Conservation (phyloP, 2,113 vertebrate genomes). For the Nanorana parkeri region DNA sequence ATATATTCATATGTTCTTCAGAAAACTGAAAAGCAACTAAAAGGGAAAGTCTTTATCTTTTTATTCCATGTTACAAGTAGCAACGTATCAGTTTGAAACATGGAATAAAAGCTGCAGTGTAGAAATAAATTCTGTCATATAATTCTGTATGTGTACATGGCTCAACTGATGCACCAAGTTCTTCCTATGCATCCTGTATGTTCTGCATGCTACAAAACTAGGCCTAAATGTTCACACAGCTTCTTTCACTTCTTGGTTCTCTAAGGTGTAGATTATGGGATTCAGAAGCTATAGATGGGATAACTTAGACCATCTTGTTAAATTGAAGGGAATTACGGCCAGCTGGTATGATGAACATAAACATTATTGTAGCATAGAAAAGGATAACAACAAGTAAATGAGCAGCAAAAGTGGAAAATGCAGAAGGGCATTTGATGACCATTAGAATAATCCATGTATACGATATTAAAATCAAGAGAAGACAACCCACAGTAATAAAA, state of each 20-base stretch:
- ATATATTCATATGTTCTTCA: neutral
- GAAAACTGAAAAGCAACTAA: neutral
- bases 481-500: slow-evolving; percentile 33
- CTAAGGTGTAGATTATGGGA: slow-evolving; percentile 27
- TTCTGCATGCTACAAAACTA: no score
- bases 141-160: no score
- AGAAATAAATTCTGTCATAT: no score
- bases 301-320: neutral
- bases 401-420: slow-evolving; percentile 37
- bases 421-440: neutral
- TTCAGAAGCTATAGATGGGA: slow-evolving; percentile 26
- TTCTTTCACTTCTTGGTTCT: slow-evolving; percentile 8
- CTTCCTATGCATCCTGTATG: no score
- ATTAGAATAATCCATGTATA: slow-evolving; percentile 13
- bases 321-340: neutral
- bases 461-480: slow-evolving; percentile 11
- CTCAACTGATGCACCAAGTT: no score
- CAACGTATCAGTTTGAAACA: no score
- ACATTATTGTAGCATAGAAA: slow-evolving; percentile 26
- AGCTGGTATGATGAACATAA: slow-evolving; percentile 29
- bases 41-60: neutral
- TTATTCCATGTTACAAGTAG: neutral
- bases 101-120: no score
- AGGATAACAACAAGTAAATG: slow-evolving; percentile 19
- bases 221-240: neutral